phyloP scores from a whole-genome alignment of 1,140 invertebrate species.

The Parasteatoda tepidariorum region DNA sequence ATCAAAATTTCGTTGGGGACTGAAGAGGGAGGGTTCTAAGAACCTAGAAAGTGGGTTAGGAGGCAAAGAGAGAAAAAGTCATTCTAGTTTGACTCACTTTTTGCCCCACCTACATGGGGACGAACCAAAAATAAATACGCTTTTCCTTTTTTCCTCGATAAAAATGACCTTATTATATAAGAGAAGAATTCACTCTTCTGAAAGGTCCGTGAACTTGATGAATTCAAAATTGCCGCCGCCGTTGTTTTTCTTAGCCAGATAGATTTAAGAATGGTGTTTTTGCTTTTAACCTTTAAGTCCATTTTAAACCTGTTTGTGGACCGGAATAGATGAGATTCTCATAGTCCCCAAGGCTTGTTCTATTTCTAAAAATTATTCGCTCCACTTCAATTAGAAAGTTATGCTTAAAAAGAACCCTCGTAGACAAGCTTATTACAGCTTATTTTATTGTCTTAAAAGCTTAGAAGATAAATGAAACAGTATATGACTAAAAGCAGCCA shows the following conservation, averaged over 20 bases:
- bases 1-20: constrained; percentile 44
- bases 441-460: too few relatives aligned
- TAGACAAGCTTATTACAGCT: too few relatives aligned
- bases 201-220: constrained; percentile 54
- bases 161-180: constrained; percentile 50
- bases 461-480: too few relatives aligned
- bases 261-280: neutral
- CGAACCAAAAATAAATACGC: constrained; percentile 47
- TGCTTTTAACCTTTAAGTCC: neutral
- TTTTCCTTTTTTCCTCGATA: constrained; percentile 50
- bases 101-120: constrained; percentile 42
- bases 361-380: neutral
- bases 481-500: too few relatives aligned
- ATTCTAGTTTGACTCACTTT: constrained; percentile 51
- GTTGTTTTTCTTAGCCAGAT: neutral
- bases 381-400: constrained; percentile 27
- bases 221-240: constrained; percentile 17
- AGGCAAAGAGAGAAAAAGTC: constrained; percentile 50
- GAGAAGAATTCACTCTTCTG: constrained; percentile 18
- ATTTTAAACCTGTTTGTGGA: constrained; percentile 13
- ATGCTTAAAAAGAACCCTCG: too few relatives aligned
- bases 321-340: neutral
- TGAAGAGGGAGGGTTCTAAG: constrained; percentile 23
- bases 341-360: constrained; percentile 21
- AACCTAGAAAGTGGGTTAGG: constrained; percentile 40